Conservation (phyloP, 2,113 vertebrate species). For the Neofelis nebulosa region DNA sequence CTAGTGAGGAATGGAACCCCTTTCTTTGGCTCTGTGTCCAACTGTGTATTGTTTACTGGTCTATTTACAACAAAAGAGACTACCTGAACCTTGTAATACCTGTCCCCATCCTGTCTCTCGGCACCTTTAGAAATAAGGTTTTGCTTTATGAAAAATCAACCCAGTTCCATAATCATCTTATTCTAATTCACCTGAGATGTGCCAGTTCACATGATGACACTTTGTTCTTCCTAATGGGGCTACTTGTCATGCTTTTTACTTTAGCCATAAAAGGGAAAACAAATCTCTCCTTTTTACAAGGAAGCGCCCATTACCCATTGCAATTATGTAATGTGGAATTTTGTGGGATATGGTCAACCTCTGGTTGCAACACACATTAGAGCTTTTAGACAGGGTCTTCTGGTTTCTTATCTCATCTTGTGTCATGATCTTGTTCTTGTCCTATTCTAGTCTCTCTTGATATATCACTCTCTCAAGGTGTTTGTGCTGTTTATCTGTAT, state of each 20-base stretch:
- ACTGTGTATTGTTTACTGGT: not conserved
- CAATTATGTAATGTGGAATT: not conserved
- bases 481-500: not conserved
- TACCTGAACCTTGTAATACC: not conserved
- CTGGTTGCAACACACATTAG: not conserved
- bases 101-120: not conserved
- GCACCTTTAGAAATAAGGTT: not conserved
- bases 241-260: not conserved
- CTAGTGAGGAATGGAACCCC: not conserved
- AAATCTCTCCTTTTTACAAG: not conserved
- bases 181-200: not conserved
- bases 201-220: fast-evolving
- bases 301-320: not conserved
- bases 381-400: not conserved
- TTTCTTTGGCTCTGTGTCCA: not conserved
- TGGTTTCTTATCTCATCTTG: not conserved
- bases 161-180: not conserved
- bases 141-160: not conserved
- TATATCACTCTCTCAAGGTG: not conserved
- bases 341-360: not conserved
- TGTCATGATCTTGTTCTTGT: not conserved
- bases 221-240: not conserved
- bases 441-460: not conserved
- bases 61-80: not conserved
- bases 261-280: not conserved